Conservation (phyloP, 2,113 vertebrate genomes). For the Chionis minor region DNA sequence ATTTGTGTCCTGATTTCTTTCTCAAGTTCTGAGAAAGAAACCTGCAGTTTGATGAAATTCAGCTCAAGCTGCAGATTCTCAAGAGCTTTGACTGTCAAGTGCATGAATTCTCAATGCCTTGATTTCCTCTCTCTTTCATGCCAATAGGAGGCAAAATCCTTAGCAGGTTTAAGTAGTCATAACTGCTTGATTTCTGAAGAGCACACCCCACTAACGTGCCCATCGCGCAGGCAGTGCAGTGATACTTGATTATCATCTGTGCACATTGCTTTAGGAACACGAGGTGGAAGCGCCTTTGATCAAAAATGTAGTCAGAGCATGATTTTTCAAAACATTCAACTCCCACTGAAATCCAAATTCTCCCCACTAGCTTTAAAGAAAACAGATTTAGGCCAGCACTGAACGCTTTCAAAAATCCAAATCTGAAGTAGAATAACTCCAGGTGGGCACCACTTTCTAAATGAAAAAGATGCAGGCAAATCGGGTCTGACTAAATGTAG, state of each 20-base stretch:
- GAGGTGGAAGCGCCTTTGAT: background rate
- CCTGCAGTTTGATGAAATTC: background rate
- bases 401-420: background rate
- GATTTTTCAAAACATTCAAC: background rate
- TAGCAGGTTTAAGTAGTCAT: background rate
- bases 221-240: background rate
- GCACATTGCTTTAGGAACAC: background rate
- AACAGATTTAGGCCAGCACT: background rate
- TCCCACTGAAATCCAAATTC: background rate
- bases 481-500: background rate
- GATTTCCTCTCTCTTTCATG: background rate
- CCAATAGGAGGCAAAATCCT: background rate
- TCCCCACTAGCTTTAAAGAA: background rate
- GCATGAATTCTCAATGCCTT: background rate
- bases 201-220: accelerated
- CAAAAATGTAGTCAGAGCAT: background rate
- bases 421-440: background rate
- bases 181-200: background rate
- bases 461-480: background rate
- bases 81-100: background rate
- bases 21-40: background rate
- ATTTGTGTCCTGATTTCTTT: background rate
- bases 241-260: background rate
- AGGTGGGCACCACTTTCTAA: background rate
- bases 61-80: background rate